phyloP scores from a whole-genome alignment of 2,113 vertebrate species.

The Myrmophylax atrothorax region DNA sequence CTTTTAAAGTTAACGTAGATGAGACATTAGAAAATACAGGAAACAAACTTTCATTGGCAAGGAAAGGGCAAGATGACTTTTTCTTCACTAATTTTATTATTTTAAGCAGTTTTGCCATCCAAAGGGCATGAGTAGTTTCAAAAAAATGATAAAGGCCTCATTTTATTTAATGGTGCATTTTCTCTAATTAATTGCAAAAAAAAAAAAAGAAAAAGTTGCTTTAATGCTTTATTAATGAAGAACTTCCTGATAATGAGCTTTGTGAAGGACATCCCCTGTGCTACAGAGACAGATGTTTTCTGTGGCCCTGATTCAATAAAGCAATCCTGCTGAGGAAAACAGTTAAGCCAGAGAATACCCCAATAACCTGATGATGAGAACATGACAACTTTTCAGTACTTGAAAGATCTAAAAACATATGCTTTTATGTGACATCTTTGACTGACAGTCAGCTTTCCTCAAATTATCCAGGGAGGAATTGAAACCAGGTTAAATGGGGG shows the following conservation, averaged over 20 bases:
- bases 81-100: constrained; percentile 29
- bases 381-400: constrained; percentile 22
- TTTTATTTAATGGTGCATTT: background rate
- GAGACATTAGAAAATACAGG: constrained; percentile 24
- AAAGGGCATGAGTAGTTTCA: background rate
- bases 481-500: background rate
- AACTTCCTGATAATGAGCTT: background rate
- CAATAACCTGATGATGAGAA: constrained; percentile 36
- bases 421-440: constrained; percentile 40
- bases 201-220: background rate
- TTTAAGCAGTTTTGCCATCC: constrained; percentile 6
- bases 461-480: constrained; percentile 18
- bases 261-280: constrained; percentile 18
- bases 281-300: constrained; percentile 41
- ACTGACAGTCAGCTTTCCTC: constrained; percentile 8
- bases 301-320: constrained; percentile 50
- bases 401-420: background rate
- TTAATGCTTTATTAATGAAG: constrained; percentile 27
- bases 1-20: background rate
- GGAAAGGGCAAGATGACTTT: constrained; percentile 1
- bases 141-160: background rate
- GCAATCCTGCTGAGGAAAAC: constrained; percentile 15
- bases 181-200: background rate
- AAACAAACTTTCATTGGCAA: constrained; percentile 14
- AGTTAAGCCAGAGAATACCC: constrained; percentile 27